These are phyloP conservation scores for Perognathus longimembris DNA, from an alignment of 2,113 vertebrate genomes.

Conservation along the genomic window DNA sequence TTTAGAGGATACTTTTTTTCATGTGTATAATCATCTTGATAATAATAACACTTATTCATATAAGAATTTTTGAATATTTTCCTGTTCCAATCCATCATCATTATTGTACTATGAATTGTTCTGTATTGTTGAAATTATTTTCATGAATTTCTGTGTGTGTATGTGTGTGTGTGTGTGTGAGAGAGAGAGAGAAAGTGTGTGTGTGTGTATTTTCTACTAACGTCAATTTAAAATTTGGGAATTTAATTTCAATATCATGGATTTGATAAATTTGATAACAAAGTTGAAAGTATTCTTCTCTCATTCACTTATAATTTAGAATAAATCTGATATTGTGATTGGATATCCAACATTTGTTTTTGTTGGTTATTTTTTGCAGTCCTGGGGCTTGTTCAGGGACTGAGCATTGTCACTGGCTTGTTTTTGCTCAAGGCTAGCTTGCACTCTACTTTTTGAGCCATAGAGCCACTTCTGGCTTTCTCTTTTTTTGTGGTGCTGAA, in stretches of 20 bases:
- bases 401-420: too few species aligned
- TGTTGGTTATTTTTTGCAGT: too few species aligned
- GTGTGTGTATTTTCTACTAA: rapidly evolving
- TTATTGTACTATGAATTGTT: rapidly evolving
- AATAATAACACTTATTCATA: neutral
- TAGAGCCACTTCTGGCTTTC: too few species aligned
- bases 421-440: too few species aligned
- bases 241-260: neutral
- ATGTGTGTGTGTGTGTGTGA: too few species aligned
- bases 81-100: neutral
- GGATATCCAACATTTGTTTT: neutral
- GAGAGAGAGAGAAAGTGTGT: too few species aligned
- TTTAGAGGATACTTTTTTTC: neutral
- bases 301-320: neutral
- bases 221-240: neutral
- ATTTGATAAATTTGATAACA: neutral
- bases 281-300: neutral
- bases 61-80: neutral
- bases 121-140: neutral
- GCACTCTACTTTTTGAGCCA: too few species aligned
- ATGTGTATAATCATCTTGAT: rapidly evolving
- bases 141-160: neutral
- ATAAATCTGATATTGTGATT: neutral
- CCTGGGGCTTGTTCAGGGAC: too few species aligned
- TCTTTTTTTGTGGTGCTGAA: too few species aligned